Evolutionary conservation across 2,888 invertebrate species (phyloP).

Genomic region (Dicycla oo): DNA sequence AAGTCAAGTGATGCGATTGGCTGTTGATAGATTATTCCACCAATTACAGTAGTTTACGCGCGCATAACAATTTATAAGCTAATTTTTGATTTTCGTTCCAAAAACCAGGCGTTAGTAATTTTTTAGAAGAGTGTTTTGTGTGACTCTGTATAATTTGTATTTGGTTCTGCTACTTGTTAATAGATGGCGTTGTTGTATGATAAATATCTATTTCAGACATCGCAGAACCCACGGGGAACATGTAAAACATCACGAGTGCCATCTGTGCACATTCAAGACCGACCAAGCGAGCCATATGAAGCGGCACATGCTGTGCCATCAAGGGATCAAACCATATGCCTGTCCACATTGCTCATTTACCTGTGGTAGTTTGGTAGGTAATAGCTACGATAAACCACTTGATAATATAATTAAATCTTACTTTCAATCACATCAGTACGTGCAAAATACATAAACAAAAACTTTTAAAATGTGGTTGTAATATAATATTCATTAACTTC

Average conservation of each 20-base stretch:
- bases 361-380: conserved; percentile 94
- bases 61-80: too few relatives aligned
- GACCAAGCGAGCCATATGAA: conserved; percentile 93
- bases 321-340: conserved; percentile 95
- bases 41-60: neutral
- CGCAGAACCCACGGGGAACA: conserved; percentile 89
- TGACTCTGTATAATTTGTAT: neutral
- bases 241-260: conserved; percentile 91
- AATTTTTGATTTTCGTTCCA: neutral
- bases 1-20: neutral
- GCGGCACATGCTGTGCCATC: conserved; percentile 95
- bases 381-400: neutral
- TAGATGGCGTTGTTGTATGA: conserved; percentile 63
- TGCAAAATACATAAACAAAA: neutral
- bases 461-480: neutral
- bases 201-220: conserved; percentile 87
- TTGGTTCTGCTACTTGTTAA: conserved; percentile 19
- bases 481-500: neutral
- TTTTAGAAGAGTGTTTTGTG: neutral
- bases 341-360: conserved; percentile 96
- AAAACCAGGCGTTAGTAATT: neutral
- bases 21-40: neutral
- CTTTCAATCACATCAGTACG: neutral
- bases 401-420: neutral
- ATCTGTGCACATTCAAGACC: conserved; percentile 93